Base-by-base conservation (phyloP, 2,888 invertebrate species). In the Amorpha juglandis region DNA sequence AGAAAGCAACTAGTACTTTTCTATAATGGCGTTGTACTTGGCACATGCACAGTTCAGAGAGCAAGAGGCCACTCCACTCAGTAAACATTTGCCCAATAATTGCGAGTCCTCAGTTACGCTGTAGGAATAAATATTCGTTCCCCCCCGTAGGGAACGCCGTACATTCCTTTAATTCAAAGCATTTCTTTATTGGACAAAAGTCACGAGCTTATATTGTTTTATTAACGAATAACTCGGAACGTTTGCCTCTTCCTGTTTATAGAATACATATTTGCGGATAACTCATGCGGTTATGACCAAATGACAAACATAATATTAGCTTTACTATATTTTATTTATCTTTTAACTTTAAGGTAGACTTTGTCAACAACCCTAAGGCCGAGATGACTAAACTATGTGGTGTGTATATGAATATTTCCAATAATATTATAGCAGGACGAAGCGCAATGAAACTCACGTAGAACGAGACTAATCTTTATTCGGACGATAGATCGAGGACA, bases 81-180 rank as follows among this genome's bases (percentile, higher is more conserved):
- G 89, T 86, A 91, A 91, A 91, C 88, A 90, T 91, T 92, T 91
- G 84, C 86, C 90, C 91, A 90, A 91, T 91, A 90, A 92, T 91
- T 91, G 90, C 86, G 84, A 88, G 86, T 89, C 86, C 81, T 87
- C 85, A 83, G 88, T 86, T 85, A 90, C 89, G 87, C 83, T 83
- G 72, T 79, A 83, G 80, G 89, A 90, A 90, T 90, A 90, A 89
- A 89, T 90, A 89, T 87, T 84, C 83, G 75, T 77, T 80, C 79
- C 78, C 78, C n/a, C 78, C 84, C 82, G 82, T 77, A 77, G 82
- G 81, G 85, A 87, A 84, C 83, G 82, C 79, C 82, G 80, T 79
- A 75, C 81, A 84, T 87, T 83, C 84, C 83, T 84, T 81, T 81
- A 83, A 85, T 89, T 87, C 82, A 81, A 84, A 86, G 85, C 86